Evolutionary conservation across 2,797 vertebrate species (phyloP), one percentile per base, ranked within the genome.

Genomic region (Tinamus major): DNA sequence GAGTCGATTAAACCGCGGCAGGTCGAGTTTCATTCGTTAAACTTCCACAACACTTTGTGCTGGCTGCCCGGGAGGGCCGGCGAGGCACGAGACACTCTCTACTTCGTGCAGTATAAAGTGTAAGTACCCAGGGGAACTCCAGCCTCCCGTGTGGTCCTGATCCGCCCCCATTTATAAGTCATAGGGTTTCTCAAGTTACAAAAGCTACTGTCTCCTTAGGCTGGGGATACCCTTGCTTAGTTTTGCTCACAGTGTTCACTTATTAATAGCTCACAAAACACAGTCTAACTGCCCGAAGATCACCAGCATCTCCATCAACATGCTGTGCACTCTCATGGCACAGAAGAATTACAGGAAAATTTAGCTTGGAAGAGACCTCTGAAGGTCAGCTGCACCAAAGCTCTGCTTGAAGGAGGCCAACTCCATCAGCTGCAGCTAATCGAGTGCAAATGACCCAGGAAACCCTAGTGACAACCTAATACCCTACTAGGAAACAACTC

Each of bases 31-130:
- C 96, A 18, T 44, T 97, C 97, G 0, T 76, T 92, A 71, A 97
- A 98, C 93, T 96, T 98, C 92, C 95, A 95, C 92, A 98, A 62
- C 63, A 72, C 96, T 88, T 90, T 98, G 93, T 95, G 80, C 3
- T 98, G 98, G 97, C 95, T 96, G 79, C 96, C 96, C 69, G 97
- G 96, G 37, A 83, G 27, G 24, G 86, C 79, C 4, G 17, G 70
- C 46, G 15, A 59, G 13, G 10, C 46, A 12, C 96, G 93, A 46
- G 81, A 78, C 31, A 65, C 18, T 0, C 4, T 95, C 94, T 97
- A 98, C 94, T 97, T 97, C 29, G 97, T 98, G 79, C 97, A 98
- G 61, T 97, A 97, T 23, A 98, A 98, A 97, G 81, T 92, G 97
- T 98, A 96, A 97, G 98, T 97, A 90, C 55, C 35, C 0, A 0